Percentiles rank a stretch among this genome's conserved stretches.
Conservation (phyloP, 2,888 invertebrate species). For the Philereme vetulata region DNA sequence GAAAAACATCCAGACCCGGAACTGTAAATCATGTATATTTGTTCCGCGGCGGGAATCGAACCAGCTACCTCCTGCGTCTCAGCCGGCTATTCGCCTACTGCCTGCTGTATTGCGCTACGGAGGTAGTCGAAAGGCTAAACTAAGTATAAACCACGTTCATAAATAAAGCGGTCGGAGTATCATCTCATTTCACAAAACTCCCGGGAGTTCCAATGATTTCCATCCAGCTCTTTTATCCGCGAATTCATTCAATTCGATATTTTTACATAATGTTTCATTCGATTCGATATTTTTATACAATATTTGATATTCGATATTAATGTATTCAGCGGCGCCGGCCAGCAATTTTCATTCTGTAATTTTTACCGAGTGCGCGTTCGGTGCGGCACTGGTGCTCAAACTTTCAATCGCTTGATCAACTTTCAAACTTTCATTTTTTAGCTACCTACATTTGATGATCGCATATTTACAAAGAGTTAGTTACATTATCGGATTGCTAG, state of each 20-base stretch:
- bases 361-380: conserved; percentile 79
- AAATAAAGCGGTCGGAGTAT: conserved; percentile 25
- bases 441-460: background rate
- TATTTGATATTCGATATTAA: conserved; percentile 84
- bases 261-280: conserved; percentile 67
- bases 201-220: conserved; percentile 65
- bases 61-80: too few relatives aligned
- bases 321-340: conserved; percentile 79
- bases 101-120: too few relatives aligned
- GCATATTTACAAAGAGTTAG: too few relatives aligned
- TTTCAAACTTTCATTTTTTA: conserved; percentile 1
- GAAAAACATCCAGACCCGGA: too few relatives aligned
- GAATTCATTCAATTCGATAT: conserved; percentile 71
- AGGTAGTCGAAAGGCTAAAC: too few relatives aligned
- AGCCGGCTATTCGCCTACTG: too few relatives aligned
- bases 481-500: too few relatives aligned
- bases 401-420: conserved; percentile 11
- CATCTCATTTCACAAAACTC: conserved; percentile 69
- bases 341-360: conserved; percentile 84
- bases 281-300: conserved; percentile 78
- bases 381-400: conserved; percentile 56
- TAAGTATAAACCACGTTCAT: too few relatives aligned
- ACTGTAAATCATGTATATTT: too few relatives aligned
- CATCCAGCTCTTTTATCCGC: conserved; percentile 66
- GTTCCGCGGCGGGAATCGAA: too few relatives aligned